phyloP scores from a whole-genome alignment of 1,140 invertebrate genomes.

The Ceratina japonica region DNA sequence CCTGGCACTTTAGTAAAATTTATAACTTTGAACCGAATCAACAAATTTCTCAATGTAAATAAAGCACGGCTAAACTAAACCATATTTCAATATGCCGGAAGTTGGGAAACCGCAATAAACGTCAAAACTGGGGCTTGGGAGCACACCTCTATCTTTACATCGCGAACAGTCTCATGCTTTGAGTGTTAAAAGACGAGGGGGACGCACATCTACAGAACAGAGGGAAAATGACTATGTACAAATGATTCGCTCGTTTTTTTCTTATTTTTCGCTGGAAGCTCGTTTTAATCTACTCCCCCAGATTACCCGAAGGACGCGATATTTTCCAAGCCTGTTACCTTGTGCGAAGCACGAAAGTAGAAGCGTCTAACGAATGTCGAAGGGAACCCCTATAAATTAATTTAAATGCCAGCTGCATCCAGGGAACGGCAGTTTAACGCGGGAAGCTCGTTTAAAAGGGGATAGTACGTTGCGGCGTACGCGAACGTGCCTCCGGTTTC shows the following conservation, averaged over 20 bases:
- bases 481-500: background rate
- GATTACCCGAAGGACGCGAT: background rate
- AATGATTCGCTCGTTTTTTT: background rate
- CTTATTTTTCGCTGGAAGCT: too few relatives aligned
- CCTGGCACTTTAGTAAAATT: too few relatives aligned
- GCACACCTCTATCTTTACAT: too few relatives aligned
- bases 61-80: too few relatives aligned
- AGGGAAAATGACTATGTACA: too few relatives aligned
- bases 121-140: too few relatives aligned
- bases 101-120: too few relatives aligned
- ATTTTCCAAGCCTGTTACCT: background rate
- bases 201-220: background rate
- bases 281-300: background rate
- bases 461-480: slow-evolving; percentile 1
- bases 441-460: background rate
- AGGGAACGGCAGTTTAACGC: too few relatives aligned
- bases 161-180: background rate
- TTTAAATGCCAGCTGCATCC: background rate
- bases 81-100: too few relatives aligned
- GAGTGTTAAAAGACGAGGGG: slow-evolving; percentile 15
- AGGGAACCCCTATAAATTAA: slow-evolving; percentile 15
- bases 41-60: too few relatives aligned
- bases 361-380: slow-evolving; percentile 12
- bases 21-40: too few relatives aligned
- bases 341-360: background rate